phyloP scores from a whole-genome alignment of 2,113 vertebrate species.

The Trogon surrucura region DNA sequence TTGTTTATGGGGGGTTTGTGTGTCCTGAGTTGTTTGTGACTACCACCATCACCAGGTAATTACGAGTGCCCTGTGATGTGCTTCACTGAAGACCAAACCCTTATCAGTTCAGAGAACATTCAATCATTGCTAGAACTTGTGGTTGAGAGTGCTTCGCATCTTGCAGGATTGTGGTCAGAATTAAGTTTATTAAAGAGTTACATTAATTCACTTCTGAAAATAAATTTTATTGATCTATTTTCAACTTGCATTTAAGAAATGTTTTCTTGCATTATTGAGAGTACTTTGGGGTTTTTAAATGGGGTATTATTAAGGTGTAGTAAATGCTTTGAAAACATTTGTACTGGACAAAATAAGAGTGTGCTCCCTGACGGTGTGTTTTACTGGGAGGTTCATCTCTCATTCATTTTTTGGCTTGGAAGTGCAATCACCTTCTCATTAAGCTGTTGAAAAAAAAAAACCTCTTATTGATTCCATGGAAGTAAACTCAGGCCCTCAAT shows the following conservation, averaged over 20 bases:
- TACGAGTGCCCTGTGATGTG: background rate
- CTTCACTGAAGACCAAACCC: background rate
- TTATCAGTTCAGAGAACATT: background rate
- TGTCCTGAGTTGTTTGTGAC: background rate
- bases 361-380: background rate
- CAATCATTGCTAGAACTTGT: background rate
- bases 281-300: background rate
- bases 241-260: background rate
- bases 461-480: background rate
- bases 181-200: background rate
- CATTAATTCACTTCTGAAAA: background rate
- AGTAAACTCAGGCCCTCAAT: background rate
- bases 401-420: background rate
- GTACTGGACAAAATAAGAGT: background rate
- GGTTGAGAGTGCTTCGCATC: background rate
- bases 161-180: background rate
- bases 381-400: background rate
- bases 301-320: background rate
- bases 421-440: background rate
- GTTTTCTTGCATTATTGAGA: background rate
- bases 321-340: background rate
- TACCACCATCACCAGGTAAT: background rate
- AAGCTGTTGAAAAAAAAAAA: background rate
- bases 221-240: background rate
- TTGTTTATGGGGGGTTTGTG: background rate